A percentile compares a stretch with the other conserved stretches of the same genome.
These are phyloP conservation scores for Papilio polyxenes DNA, from an alignment of 1,140 invertebrate species.

Conservation along the genomic window DNA sequence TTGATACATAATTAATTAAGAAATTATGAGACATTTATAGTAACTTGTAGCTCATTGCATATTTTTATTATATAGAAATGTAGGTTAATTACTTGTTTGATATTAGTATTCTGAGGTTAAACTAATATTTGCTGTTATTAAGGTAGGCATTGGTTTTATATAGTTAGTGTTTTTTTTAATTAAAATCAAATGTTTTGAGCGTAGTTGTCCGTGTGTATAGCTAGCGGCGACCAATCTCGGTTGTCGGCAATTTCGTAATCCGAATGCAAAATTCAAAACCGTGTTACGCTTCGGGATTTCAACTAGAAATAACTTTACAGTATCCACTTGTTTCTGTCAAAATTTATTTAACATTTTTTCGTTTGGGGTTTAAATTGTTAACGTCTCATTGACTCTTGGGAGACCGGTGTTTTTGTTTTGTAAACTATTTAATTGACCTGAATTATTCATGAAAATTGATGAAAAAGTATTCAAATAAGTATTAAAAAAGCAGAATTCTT, in stretches of 20 bases:
- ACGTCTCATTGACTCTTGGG: neutral
- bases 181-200: neutral
- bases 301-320: slow-evolving; percentile 9
- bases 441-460: neutral
- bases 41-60: too few species aligned
- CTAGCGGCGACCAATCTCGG: slow-evolving; percentile 2
- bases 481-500: neutral
- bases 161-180: neutral
- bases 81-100: too few species aligned
- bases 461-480: neutral
- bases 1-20: too few species aligned
- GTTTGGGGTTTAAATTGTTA: neutral
- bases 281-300: slow-evolving; percentile 13
- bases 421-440: neutral
- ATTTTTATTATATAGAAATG: too few species aligned
- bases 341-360: slow-evolving; percentile 1
- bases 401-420: neutral
- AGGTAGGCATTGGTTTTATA: neutral
- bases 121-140: too few species aligned
- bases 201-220: neutral
- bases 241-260: slow-evolving; percentile 18
- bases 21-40: too few species aligned
- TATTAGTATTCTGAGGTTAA: too few species aligned
- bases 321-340: neutral
- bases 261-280: slow-evolving; percentile 25